A percentile compares a stretch with the other conserved stretches of the same genome.
Conservation (phyloP, 2,113 vertebrate genomes). For the Potamarius usumacintae region DNA sequence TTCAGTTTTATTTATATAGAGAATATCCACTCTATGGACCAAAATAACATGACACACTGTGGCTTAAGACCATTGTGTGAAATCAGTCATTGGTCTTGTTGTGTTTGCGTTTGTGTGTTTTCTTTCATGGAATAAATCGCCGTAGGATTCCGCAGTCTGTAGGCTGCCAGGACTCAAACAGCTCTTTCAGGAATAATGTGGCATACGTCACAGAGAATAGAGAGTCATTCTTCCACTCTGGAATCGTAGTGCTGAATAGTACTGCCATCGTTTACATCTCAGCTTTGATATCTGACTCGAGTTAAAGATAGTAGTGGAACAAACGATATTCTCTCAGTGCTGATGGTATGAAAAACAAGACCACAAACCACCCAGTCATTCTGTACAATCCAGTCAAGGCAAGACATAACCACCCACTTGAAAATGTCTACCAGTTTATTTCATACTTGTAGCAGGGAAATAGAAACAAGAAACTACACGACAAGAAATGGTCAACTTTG, state of each 20-base stretch:
- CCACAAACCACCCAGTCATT: background rate
- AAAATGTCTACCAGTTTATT: background rate
- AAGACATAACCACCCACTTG: background rate
- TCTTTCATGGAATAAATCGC: slow-evolving; percentile 5
- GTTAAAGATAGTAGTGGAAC: background rate
- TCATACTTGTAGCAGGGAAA: background rate
- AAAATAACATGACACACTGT: background rate
- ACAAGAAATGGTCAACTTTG: background rate
- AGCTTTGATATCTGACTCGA: background rate
- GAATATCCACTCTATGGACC: background rate
- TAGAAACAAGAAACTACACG: background rate
- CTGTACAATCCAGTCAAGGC: background rate
- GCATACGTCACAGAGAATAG: slow-evolving; percentile 8
- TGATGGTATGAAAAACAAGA: background rate
- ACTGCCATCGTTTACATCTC: slow-evolving; percentile 3
- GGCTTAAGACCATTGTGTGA: background rate
- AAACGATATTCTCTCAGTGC: background rate
- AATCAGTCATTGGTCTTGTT: background rate
- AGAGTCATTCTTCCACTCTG: slow-evolving; percentile 3
- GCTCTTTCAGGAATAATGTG: slow-evolving; percentile 13
- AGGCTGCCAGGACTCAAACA: slow-evolving; percentile 27
- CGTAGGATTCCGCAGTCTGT: slow-evolving; percentile 24
- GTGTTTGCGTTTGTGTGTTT: slow-evolving; percentile 19
- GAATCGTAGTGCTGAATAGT: slow-evolving; percentile 4
- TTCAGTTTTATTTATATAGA: background rate